Base-by-base conservation (phyloP, 2,888 invertebrate genomes). In the Eudemis profundana region DNA sequence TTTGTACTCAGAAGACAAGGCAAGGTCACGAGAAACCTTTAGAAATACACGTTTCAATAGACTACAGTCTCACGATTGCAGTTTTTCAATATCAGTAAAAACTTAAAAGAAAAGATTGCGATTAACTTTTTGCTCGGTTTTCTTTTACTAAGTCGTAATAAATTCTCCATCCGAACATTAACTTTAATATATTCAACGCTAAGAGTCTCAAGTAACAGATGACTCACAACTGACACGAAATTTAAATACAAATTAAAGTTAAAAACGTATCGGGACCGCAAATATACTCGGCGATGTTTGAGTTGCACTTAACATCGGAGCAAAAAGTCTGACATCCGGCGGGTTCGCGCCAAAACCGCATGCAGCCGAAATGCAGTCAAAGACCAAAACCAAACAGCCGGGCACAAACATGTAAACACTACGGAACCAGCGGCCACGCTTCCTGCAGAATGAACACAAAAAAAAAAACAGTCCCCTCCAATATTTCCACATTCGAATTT, bases 371-470 rank as follows among this genome's bases (percentile, higher is more conserved):
- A 85, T 74, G 79, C 81, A 84, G 84, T 76, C 82, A 86, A 85
- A 88, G 85, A 83, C 72, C 81, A 75, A 84, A 85, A 79, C 79
- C 83, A 86, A 89, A 89, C 82, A 87, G 73, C 66, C 78, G 75
- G 73, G 80, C 77, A 79, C 82, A 81, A 86, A 85, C 67, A 82
- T 80, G 85, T 84, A 85, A 86, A 87, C 86, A 86, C 81, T 81
- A 77, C 76, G 75, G 71, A 76, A 76, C 74, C 75, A 74, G 60
- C 72, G 67, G 71, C 74, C 70, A 72, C 75, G 75, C 73, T 80
- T 81, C 80, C 79, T 78, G 70, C 68, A 66, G 72, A 73, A 68
- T 62, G 62, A 70, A 70, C 64, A 62, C 64, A 74, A 73, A 74
- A 73, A 77, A 72, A 72, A 78, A 79, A 76, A 65, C 51, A 62